Percentiles rank a stretch among this genome's conserved stretches.
Evolutionary conservation across 1,140 invertebrate species (phyloP).

Genomic region (Chironomus tepperi): DNA sequence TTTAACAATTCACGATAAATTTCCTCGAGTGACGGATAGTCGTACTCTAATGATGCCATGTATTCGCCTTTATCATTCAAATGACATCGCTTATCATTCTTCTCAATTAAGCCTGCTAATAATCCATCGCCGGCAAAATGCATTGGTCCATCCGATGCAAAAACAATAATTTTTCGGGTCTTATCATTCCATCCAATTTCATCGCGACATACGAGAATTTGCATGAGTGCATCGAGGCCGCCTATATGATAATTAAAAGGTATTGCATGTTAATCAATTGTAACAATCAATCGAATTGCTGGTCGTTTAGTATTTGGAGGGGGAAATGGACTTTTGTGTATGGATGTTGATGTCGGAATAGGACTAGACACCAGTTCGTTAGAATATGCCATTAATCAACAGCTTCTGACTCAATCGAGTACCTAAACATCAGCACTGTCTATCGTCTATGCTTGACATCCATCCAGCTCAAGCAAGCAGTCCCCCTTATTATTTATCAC

Average conservation of each 20-base stretch:
- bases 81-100: conserved; percentile 47
- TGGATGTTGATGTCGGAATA: too few relatives aligned
- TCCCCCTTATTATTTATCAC: not conserved
- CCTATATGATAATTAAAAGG: not conserved
- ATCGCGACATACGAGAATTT: conserved; percentile 80
- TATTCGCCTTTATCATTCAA: conserved; percentile 47
- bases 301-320: too few relatives aligned
- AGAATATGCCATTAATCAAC: too few relatives aligned
- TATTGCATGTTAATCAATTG: not conserved
- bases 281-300: not conserved
- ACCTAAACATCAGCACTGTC: too few relatives aligned
- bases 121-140: conserved; percentile 56
- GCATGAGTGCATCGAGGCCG: conserved; percentile 98
- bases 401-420: too few relatives aligned
- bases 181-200: conserved; percentile 51
- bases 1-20: conserved; percentile 46
- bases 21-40: conserved; percentile 54
- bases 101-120: conserved; percentile 42
- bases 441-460: too few relatives aligned
- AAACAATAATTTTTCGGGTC: conserved; percentile 51
- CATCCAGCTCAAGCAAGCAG: too few relatives aligned
- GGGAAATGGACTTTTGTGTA: too few relatives aligned
- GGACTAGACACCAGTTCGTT: too few relatives aligned
- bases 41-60: conserved; percentile 44
- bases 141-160: conserved; percentile 52